Evolutionary conservation across 2,113 vertebrate genomes (phyloP), one percentile per base, ranked within the genome.

Genomic region (Cephalopholis sonnerati): DNA sequence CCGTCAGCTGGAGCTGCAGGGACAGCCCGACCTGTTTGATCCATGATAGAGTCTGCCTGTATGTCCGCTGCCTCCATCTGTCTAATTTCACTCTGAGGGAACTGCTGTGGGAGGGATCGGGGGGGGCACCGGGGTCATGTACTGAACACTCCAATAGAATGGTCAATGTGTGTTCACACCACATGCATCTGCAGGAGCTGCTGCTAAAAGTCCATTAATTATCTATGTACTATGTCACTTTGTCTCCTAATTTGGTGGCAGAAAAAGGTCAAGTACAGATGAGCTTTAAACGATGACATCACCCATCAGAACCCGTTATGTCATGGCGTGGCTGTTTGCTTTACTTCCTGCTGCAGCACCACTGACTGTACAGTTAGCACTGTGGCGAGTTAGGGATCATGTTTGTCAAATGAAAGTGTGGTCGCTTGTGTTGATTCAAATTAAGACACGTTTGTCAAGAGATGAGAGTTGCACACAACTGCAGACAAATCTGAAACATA

Each of bases 11-110:
- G 97, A 99, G 66, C 95, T 96, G 80, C 97, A 97, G 88, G 95
- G 93, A 2, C 96, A 96, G 74, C 94, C 95, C 0, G 97, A 99
- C 90, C 96, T 99, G 87, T 99, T 99, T 66, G 97, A 97, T 82
- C 97, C 92, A 0, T 94, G 87, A 91, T 67, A 78, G 69, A 81
- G 54, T 61, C 76, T 51, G 32, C 25, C 4, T 81, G 79, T 71
- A 77, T 4, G 76, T 83, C 65, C 69, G 22, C 63, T 64, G 58
- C 71, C 66, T 81, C 86, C 72, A 55, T 92, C 68, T 61, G 70
- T 86, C 72, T 79, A 48, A 57, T 50, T 84, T 36, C 58, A 75
- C 32, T 54, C 32, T 46, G 20, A 76, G 48, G 79, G 74, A 54
- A 64, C 41, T 70, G 65, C 51, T 18, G 39, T 44, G 77, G 85